Conservation (phyloP, 30 jellyfish, hydroid and myxozoan species). For the Aurelia sp. region DNA sequence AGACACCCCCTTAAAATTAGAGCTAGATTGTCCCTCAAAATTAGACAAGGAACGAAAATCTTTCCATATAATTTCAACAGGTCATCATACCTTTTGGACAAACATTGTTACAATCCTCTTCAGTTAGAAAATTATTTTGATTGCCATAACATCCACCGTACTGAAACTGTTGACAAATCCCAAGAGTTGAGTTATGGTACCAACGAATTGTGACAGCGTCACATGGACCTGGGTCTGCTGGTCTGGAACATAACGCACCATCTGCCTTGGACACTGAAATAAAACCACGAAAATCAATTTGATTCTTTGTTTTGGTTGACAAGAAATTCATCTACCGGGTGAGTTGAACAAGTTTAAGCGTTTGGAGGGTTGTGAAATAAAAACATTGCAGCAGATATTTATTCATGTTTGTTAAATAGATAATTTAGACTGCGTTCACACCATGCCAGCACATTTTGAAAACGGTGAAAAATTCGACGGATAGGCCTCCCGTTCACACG, state of each 20-base stretch:
- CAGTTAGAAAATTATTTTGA: conserved; percentile 40
- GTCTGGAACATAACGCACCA: conserved; percentile 34
- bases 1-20: too few species aligned
- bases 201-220: conserved; percentile 14
- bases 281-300: background rate
- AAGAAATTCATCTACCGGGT: too few species aligned
- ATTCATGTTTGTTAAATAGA: too few species aligned
- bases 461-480: too few species aligned
- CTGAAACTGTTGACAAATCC: conserved; percentile 29
- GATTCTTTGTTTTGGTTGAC: too few species aligned
- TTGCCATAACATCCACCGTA: conserved; percentile 79
- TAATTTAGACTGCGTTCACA: too few species aligned
- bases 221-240: conserved; percentile 60
- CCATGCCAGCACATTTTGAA: too few species aligned
- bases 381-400: too few species aligned
- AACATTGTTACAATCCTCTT: conserved; percentile 43
- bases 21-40: too few species aligned
- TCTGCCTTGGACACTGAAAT: conserved; percentile 11
- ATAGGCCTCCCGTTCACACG: too few species aligned
- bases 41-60: background rate
- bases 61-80: background rate
- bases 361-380: too few species aligned
- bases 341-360: too few species aligned
- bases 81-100: conserved; percentile 10
- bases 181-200: conserved; percentile 33